Conservation (phyloP, 1,140 invertebrate species). For the Macrobrachium nipponense region DNA sequence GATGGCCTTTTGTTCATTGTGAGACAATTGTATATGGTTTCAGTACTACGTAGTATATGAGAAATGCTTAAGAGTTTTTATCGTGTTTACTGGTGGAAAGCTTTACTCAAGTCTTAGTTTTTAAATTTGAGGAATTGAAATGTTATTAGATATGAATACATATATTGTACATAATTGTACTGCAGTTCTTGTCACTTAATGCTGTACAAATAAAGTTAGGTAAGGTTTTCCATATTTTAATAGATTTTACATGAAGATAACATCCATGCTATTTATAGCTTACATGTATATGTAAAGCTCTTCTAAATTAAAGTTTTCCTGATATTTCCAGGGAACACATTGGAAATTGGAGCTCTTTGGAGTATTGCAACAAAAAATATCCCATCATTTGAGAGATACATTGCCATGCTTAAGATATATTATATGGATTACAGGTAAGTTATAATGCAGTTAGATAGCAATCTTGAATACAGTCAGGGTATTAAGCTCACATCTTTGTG, state of each 20-base stretch:
- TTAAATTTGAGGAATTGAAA: no score
- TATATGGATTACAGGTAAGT: constrained; percentile 95
- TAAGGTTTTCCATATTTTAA: no score
- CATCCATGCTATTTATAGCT: constrained; percentile 13
- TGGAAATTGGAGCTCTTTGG: constrained; percentile 97
- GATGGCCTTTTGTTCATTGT: background rate
- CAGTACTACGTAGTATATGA: no score
- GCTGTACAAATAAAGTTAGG: no score
- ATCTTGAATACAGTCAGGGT: background rate
- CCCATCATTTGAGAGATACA: constrained; percentile 94
- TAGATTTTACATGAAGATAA: constrained; percentile 24
- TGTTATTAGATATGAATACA: no score
- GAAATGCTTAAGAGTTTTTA: no score
- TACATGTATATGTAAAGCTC: background rate
- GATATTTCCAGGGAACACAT: constrained; percentile 78
- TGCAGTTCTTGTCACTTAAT: no score
- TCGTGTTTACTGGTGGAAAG: no score
- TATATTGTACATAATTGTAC: no score
- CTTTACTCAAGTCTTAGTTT: no score
- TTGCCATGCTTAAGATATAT: constrained; percentile 97
- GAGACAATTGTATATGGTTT: background rate
- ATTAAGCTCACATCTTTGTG: background rate
- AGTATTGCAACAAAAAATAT: constrained; percentile 92
- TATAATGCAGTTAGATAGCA: background rate
- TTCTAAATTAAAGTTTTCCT: background rate